Evolutionary conservation across 2,797 vertebrate species (phyloP), one percentile per base, ranked within the genome.

Genomic region (Acipenser transmontanus): DNA sequence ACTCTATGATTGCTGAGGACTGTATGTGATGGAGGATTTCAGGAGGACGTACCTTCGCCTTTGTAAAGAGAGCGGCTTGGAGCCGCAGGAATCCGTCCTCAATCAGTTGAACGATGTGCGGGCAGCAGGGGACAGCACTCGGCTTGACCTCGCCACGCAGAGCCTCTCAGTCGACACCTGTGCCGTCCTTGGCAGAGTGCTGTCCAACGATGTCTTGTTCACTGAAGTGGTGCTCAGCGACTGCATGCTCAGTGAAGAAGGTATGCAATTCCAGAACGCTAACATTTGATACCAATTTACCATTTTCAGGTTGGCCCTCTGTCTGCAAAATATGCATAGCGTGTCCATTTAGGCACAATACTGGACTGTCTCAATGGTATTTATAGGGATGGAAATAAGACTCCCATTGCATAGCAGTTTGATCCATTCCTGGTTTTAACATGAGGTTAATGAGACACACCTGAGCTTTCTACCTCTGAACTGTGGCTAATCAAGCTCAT

Each of bases 171-270:
- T 78, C 70, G 93, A 95, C 49, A 92, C 91, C 10, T 98, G 95
- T 74, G 76, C 84, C 0, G 85, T 91, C 3, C 85, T 98, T 74
- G 92, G 89, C 66, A 83, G 70, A 73, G 82, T 89, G 17, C 80
- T 97, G 66, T 87, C 84, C 13, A 86, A 81, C 0, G 90, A 94
- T 48, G 72, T 78, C 0, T 67, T 82, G 14, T 81, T 93, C 8
- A 84, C 89, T 0, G 90, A 94, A 69, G 65, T 97, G 65, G 65
- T 78, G 0, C 82, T 98, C 50, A 92, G 91, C 61, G 94, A 97
- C 85, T 97, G 94, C 78, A 94, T 96, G 93, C 88, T 97, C 69
- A 93, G 84, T 0, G 93, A 94, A 70, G 95, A 97, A 89, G 94
- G 96, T 97, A 48, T 49, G 82, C 67, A 17, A 52, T 34, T 34